Evolutionary conservation across 2,113 vertebrate species (phyloP).

Genomic region (Pelodiscus sinensis): DNA sequence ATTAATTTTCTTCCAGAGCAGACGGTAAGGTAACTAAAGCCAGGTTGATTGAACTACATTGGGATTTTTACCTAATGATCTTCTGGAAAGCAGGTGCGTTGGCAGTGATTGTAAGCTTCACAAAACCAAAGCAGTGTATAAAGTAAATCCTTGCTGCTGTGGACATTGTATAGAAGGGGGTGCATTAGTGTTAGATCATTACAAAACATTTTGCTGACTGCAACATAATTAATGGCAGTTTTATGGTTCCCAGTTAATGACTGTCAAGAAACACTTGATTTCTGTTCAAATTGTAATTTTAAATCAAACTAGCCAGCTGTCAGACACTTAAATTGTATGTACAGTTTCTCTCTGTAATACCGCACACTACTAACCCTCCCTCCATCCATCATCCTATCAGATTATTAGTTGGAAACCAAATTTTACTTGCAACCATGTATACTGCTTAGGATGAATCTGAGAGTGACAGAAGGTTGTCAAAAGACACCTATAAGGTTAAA

Average conservation of each 20-base stretch:
- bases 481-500: background rate
- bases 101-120: constrained; percentile 71
- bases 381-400: constrained; percentile 14
- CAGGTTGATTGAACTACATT: constrained; percentile 71
- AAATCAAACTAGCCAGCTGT: constrained; percentile 71
- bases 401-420: constrained; percentile 1
- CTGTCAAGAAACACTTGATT: constrained; percentile 65
- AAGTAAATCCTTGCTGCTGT: constrained; percentile 66
- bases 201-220: constrained; percentile 74
- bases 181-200: constrained; percentile 69
- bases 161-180: constrained; percentile 53
- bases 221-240: constrained; percentile 66
- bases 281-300: constrained; percentile 69
- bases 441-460: background rate
- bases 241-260: constrained; percentile 66
- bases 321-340: background rate
- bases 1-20: constrained; percentile 79
- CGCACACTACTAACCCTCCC: background rate
- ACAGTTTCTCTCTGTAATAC: background rate
- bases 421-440: background rate
- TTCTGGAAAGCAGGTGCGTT: constrained; percentile 78
- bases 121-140: constrained; percentile 64
- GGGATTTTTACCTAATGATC: constrained; percentile 80
- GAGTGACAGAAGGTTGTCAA: background rate
- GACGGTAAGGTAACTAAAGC: constrained; percentile 80